Conservation (phyloP, 2,797 vertebrate species). For the Enteromius argenteus region DNA sequence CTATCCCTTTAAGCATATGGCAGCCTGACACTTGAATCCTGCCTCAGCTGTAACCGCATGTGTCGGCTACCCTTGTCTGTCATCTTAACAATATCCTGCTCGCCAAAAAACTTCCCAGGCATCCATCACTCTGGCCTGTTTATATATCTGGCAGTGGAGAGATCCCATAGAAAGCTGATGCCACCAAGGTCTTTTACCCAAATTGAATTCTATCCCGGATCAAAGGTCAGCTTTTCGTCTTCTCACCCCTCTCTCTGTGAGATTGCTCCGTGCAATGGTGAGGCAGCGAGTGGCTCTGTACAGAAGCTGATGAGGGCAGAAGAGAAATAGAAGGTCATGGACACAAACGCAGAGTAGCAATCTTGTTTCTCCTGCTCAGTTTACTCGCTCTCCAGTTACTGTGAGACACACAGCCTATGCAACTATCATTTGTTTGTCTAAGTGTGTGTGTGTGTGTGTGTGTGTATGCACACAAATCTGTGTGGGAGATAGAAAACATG, state of each 20-base stretch:
- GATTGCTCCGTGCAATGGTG: conserved; percentile 58
- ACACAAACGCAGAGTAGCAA: conserved; percentile 55
- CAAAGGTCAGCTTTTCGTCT: conserved; percentile 65
- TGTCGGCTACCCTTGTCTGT: conserved; percentile 46
- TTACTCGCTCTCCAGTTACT: conserved; percentile 49
- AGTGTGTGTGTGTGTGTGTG: conserved; percentile 38
- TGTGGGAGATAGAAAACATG: conserved; percentile 30
- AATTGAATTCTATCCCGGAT: conserved; percentile 66
- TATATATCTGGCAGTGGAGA: conserved; percentile 53
- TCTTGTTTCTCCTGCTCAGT: conserved; percentile 54
- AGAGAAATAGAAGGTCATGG: conserved; percentile 62
- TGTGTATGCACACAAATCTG: conserved; percentile 15
- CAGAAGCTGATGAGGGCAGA: conserved; percentile 60
- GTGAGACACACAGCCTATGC: conserved; percentile 39
- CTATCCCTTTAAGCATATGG: conserved; percentile 45
- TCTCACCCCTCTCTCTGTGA: conserved; percentile 58
- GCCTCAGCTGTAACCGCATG: conserved; percentile 12
- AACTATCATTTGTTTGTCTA: conserved; percentile 36
- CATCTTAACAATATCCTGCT: conserved; percentile 60
- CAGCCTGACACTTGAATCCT: conserved; percentile 41
- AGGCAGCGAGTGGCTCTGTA: conserved; percentile 50
- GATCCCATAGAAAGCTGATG: conserved; percentile 53
- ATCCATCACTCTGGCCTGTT: conserved; percentile 51
- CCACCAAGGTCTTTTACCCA: conserved; percentile 63
- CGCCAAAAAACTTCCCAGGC: conserved; percentile 49